Evolutionary conservation across 2,797 vertebrate species (phyloP).

Genomic region (Pangasius mekongensis): DNA sequence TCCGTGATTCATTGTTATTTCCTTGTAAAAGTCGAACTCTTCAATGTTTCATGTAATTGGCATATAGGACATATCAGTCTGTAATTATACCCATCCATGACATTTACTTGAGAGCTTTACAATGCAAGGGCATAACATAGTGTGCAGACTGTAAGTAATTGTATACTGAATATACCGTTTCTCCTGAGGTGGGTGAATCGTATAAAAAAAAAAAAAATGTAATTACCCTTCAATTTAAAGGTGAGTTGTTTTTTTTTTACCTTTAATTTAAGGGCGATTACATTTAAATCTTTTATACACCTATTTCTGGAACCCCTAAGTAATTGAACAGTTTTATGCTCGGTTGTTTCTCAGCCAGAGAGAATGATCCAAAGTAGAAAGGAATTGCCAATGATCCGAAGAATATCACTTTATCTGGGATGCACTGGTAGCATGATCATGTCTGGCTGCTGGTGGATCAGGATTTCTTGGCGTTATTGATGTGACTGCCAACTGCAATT

Average conservation of each 20-base stretch:
- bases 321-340: not conserved
- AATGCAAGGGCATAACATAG: conserved; percentile 10
- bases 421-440: not conserved
- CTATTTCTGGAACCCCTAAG: not conserved
- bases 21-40: conserved; percentile 15
- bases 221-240: conserved; percentile 16
- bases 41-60: conserved; percentile 11
- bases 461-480: not conserved
- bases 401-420: conserved; percentile 13
- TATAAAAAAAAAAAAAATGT: not conserved
- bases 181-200: not conserved
- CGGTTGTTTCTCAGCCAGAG: not conserved
- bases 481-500: conserved; percentile 1
- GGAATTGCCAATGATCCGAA: not conserved
- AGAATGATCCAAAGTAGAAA: conserved; percentile 14
- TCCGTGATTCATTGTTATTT: not conserved
- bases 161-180: not conserved
- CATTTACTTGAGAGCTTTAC: not conserved
- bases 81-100: conserved; percentile 8
- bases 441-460: not conserved
- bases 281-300: not conserved
- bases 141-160: conserved; percentile 9
- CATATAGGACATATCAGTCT: not conserved
- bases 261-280: conserved; percentile 7
- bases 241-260: not conserved